Base-by-base conservation (phyloP, 2,113 vertebrate species). In the Limanda limanda region DNA sequence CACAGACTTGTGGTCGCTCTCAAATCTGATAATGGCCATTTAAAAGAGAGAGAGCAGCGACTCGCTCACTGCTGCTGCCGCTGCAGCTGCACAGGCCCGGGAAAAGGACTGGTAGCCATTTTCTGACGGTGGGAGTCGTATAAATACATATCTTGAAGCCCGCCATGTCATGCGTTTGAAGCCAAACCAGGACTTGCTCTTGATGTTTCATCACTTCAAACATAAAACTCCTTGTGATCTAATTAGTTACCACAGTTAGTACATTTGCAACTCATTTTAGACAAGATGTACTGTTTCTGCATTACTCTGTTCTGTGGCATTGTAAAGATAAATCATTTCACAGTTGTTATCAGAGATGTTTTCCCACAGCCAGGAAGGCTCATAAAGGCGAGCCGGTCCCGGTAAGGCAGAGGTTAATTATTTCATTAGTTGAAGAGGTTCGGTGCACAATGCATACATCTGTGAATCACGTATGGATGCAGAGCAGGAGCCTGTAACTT, bases 1-100 rank as follows among this genome's bases (percentile, higher is more conserved):
- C 86, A 86, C 86, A 88, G 90, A 87, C 88, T 85, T 87, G 90
- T 24, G 87, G 87, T 86, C 74, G 83, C 79, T 86, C 85, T 82
- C 77, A 83, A 89, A 91, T 89, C 90, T 90, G 86, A 91, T 91
- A 92, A 92, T 91, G 83, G 87, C 77, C 71, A 21, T 92, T 81
- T 86, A 78, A 84, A 61, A 88, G 79, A 85, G 77, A 85, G 77
- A 72, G 89, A 88, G 86, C 83, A 84, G 81, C 83, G 68, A 78
- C 84, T 89, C 4, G 59, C 79, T 79, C 81, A 60, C 71, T 24
- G 79, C 59, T 25, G 81, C 78, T 67, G 65, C 75, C 37, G 71
- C 71, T 42, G 61, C 24, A 24, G 62, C 62, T 67, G 64, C 76
- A 70, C 75, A 17, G 68, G 72, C 59, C 66, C 1, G 23, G 57